Base-by-base conservation (phyloP, 2,888 invertebrate genomes). In the Tenthredo notha region DNA sequence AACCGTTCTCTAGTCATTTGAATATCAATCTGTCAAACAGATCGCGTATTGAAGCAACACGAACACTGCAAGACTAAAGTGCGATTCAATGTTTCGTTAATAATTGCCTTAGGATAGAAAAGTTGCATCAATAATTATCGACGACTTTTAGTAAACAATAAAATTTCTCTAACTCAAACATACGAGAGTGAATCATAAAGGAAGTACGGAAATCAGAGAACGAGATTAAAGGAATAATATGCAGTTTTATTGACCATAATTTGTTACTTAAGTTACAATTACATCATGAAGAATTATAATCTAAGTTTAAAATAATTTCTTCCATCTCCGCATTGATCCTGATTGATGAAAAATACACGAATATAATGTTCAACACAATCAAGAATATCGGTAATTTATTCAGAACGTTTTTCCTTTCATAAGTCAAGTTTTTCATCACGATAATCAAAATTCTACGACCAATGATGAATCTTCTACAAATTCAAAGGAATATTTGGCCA, bases 401-500 rank as follows among this genome's bases (percentile, higher is more conserved):
- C 25, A 25, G 25, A 54, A 25, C 25, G 25, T 25, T 61, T 25
- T 25, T 61, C 12, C 25, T 2, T 10, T 7, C 25, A 25, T 61
- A 25, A 12, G 10, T 4, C 21, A 25, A 58, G n/a, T 58, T 9
- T 9, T 65, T 85, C 40, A 65, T 67, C 37, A 85, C 72, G 72
- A 85, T 50, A n/a, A 75, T 85, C 33, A 50, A 37, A 58, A 33
- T 37, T 37, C 54, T 61, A 29, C 2, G 15, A 83, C n/a, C 21
- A 43, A 54, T 29, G 7, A 54, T 33, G 33, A 80, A 21, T 21
- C 82, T 77, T 89, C 89, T 92, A 88, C 88, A 94, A 93, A 88
- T 95, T 95, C 6, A 96, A 93, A 6, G 96, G 96, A 92, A 96
- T 95, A 89, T 95, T 96, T 0, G 97, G 97, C 97, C 97, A 97